These are phyloP conservation scores for Coreoperca whiteheadi DNA, from an alignment of 2,113 vertebrate species.

Conservation along the genomic window DNA sequence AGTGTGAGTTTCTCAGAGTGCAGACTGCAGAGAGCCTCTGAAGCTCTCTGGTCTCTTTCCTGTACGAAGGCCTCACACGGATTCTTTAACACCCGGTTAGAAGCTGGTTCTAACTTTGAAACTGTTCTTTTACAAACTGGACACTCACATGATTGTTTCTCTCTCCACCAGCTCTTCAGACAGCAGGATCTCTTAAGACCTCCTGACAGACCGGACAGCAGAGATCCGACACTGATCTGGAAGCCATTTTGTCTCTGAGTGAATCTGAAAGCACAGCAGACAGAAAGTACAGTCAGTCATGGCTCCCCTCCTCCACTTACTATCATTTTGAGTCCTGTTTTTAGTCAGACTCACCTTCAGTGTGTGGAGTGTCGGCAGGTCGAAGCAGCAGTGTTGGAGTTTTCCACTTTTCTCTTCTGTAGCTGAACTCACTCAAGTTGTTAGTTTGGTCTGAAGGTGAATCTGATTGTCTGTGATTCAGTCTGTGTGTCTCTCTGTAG, in stretches of 20 bases:
- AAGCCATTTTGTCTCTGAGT: background rate
- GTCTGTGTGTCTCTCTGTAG: background rate
- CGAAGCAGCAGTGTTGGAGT: background rate
- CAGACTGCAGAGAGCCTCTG: slow-evolving; percentile 1
- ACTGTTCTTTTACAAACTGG: background rate
- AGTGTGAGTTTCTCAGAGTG: slow-evolving; percentile 16
- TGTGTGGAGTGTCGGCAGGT: background rate
- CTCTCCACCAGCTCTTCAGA: slow-evolving; percentile 3
- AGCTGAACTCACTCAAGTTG: background rate
- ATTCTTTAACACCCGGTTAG: background rate
- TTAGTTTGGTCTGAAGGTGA: slow-evolving; percentile 1
- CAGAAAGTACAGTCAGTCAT: background rate
- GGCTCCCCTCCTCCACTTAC: background rate
- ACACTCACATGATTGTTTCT: background rate
- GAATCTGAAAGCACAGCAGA: background rate
- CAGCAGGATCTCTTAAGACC: slow-evolving; percentile 4
- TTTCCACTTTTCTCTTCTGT: background rate
- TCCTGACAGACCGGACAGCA: too few species aligned
- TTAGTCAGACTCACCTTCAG: slow-evolving; percentile 8
- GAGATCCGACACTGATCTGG: background rate
- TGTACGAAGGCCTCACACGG: slow-evolving; percentile 1
- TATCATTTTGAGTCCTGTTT: background rate
- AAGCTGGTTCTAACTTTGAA: background rate
- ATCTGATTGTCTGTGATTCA: background rate
- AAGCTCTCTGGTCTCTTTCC: background rate